Conservation (phyloP, 2,797 vertebrate species). For the Channa striata region DNA sequence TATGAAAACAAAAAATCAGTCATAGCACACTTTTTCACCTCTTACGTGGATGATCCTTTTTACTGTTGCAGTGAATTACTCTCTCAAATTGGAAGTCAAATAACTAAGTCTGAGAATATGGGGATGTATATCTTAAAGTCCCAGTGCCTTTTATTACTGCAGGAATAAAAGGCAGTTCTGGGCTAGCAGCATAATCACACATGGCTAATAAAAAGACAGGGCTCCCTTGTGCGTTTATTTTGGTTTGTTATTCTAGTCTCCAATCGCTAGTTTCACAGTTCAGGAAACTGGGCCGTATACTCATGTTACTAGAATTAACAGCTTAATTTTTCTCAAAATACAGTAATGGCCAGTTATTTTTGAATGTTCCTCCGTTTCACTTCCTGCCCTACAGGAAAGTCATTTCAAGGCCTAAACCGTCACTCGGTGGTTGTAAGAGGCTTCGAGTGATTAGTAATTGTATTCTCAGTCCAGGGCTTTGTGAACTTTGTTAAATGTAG, state of each 20-base stretch:
- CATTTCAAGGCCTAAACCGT: conserved; percentile 16
- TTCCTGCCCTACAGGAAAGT: conserved; percentile 23
- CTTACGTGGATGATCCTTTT: conserved; percentile 25
- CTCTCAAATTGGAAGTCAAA: conserved; percentile 33
- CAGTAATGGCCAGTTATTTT: conserved; percentile 49
- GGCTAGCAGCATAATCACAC: conserved; percentile 30
- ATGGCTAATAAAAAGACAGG: conserved; percentile 39
- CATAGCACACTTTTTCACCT: conserved; percentile 35
- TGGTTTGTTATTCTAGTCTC: conserved; percentile 46
- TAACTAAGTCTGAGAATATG: conserved; percentile 31
- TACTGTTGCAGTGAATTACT: conserved; percentile 29
- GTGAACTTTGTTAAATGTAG: conserved; percentile 22
- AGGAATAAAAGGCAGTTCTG: conserved; percentile 22
- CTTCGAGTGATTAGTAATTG: conserved; percentile 45
- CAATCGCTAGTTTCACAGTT: conserved; percentile 45
- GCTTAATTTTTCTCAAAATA: conserved; percentile 56
- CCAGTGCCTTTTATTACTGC: conserved; percentile 26
- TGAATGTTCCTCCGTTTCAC: conserved; percentile 43
- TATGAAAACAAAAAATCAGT: conserved; percentile 39
- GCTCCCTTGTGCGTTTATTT: conserved; percentile 22
- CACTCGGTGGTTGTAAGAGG: conserved; percentile 23
- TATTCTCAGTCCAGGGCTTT: conserved; percentile 19
- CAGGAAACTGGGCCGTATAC: conserved; percentile 57
- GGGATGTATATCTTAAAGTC: conserved; percentile 6
- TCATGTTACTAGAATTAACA: conserved; percentile 59